Evolutionary conservation across 2,888 invertebrate species (phyloP), one percentile per base, ranked within the genome.

Genomic region (Druceiella hillmani): DNA sequence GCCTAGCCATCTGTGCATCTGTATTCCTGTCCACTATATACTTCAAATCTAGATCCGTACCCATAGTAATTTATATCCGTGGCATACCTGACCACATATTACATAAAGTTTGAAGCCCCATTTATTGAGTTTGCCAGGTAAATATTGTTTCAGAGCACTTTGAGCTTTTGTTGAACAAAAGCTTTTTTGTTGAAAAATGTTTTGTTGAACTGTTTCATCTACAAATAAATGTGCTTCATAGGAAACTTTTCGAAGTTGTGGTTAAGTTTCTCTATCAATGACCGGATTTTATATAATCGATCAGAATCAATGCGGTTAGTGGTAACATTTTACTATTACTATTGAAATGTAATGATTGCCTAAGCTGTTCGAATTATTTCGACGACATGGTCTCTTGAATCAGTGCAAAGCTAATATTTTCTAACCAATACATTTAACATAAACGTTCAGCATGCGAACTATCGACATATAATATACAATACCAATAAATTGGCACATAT

Each of bases 101-200:
- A n/a, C n/a, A n/a, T n/a, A n/a, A n/a, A n/a, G n/a, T n/a, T n/a
- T n/a, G n/a, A n/a, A n/a, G n/a, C 54, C 52, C 50, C n/a, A 55
- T 48, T 59, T 57, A 35, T 55, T 51, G 6, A 54, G 55, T 34
- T 55, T 58, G 7, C 40, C 40, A 15, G 52, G 52, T 35, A 52
- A 40, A 40, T 52, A 54, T 24, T 48, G 53, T 35, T 50, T 52
- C 29, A 55, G 30, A n/a, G 29, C 12, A 20, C 22, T 20, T 20
- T 9, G 22, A 9, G 22, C 22, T 20, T 20, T 20, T 7, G 22
- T 20, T 6, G 22, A 20, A 20, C 22, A 20, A 6, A 20, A n/a
- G n/a, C n/a, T n/a, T n/a, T n/a, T n/a, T n/a, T n/a, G n/a, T n/a
- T n/a, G n/a, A n/a, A n/a, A n/a, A n/a, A n/a, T n/a, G n/a, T n/a